Conservation (phyloP, 2,888 invertebrate species). For the Augochlorella aurata region DNA sequence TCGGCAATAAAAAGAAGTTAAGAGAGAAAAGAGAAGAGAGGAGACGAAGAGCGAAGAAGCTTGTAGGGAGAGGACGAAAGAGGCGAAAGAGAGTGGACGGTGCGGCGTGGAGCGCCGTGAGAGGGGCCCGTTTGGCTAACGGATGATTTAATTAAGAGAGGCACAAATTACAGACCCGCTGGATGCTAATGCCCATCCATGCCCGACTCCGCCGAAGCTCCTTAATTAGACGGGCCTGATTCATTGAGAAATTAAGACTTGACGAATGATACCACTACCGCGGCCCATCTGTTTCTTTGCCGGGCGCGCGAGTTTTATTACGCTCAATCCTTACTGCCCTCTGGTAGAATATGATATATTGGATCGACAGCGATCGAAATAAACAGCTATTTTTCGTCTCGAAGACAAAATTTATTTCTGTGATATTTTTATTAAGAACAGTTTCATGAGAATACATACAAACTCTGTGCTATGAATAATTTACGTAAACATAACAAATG, state of each 20-base stretch:
- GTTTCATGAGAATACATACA: too few species aligned
- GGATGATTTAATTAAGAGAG: conserved; percentile 82
- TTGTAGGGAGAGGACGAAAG: not conserved
- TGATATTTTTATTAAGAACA: too few species aligned
- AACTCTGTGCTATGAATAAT: too few species aligned
- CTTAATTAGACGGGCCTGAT: conserved; percentile 80
- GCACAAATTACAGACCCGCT: conserved; percentile 82
- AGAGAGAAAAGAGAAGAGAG: conserved; percentile 1
- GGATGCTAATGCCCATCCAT: conserved; percentile 80
- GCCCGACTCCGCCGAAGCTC: conserved; percentile 77
- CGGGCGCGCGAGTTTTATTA: conserved; percentile 54
- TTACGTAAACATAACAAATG: too few species aligned
- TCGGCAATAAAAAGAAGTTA: not conserved
- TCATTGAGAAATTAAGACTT: conserved; percentile 76
- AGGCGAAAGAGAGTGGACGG: conserved; percentile 34
- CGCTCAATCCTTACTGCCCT: conserved; percentile 26
- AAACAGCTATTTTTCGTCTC: too few species aligned
- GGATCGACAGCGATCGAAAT: too few species aligned
- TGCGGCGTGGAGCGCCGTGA: conserved; percentile 34
- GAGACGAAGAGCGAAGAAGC: not conserved
- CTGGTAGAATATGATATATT: not conserved
- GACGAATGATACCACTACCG: conserved; percentile 67
- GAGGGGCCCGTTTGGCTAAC: conserved; percentile 77
- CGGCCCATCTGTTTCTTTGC: conserved; percentile 47
- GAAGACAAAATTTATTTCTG: too few species aligned